Percentiles rank a stretch among this genome's conserved stretches.
These are phyloP conservation scores for honey bee (Apis mellifera) DNA, from an alignment of 1,140 invertebrate genomes.

Conservation along the genomic window DNA sequence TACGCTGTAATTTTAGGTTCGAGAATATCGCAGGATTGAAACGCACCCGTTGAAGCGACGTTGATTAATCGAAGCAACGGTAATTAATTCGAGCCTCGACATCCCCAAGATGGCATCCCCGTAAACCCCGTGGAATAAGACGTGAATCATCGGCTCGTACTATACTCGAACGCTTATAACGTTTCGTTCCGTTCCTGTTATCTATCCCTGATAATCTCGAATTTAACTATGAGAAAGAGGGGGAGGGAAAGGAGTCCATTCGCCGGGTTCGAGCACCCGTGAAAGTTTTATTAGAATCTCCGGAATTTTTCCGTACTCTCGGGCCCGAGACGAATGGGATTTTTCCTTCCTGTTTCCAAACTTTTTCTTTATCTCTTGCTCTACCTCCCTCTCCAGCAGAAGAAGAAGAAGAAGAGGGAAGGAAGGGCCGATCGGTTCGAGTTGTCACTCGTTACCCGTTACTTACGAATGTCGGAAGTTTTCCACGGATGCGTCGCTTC, in stretches of 20 bases:
- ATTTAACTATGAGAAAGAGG: conserved; percentile 10
- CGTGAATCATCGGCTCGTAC: conserved; percentile 16
- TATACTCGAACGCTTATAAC: neutral
- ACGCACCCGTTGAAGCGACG: conserved; percentile 29
- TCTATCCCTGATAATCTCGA: conserved; percentile 36
- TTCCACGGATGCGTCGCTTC: neutral
- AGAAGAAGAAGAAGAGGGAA: neutral
- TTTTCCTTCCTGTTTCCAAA: conserved; percentile 1
- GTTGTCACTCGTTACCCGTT: conserved; percentile 21
- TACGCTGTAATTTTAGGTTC: neutral
- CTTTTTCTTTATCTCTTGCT: neutral
- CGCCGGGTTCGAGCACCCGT: neutral
- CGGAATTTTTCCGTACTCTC: conserved; percentile 17
- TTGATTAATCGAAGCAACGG: conserved; percentile 41
- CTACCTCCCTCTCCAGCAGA: neutral
- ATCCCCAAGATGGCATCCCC: conserved; percentile 15
- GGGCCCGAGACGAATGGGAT: conserved; percentile 3
- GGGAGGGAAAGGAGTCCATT: neutral
- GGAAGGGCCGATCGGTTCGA: conserved; percentile 5
- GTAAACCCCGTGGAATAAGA: conserved; percentile 20
- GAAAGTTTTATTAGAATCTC: conserved; percentile 27
- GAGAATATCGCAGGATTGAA: neutral
- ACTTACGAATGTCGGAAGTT: conserved; percentile 10
- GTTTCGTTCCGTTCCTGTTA: conserved; percentile 12
- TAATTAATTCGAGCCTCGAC: conserved; percentile 41